Conservation (phyloP, 2,113 vertebrate species). For the Coptodon rendalli region DNA sequence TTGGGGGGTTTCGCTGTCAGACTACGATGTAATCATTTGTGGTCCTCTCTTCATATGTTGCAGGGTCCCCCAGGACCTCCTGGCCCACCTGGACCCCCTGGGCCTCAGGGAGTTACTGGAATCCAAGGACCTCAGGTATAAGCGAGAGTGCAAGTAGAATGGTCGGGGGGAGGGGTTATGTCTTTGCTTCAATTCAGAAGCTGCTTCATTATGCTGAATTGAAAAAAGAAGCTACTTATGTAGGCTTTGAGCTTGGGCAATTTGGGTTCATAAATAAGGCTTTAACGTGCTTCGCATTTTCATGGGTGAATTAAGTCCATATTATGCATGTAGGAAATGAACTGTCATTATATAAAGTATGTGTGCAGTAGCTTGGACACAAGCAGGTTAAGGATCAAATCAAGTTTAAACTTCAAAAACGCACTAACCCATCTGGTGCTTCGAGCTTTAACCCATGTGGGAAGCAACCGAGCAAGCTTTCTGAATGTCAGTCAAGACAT, state of each 20-base stretch:
- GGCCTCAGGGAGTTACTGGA: constrained; percentile 80
- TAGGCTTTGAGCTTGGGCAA: constrained; percentile 46
- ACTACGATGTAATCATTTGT: not conserved
- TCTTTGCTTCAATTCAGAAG: constrained; percentile 28
- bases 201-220: constrained; percentile 25
- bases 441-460: constrained; percentile 33
- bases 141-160: not conserved
- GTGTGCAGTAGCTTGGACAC: not conserved
- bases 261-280: constrained; percentile 14
- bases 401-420: not conserved
- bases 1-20: not conserved
- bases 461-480: constrained; percentile 38
- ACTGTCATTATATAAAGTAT: not conserved
- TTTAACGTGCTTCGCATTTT: constrained; percentile 47
- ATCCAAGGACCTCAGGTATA: constrained; percentile 82
- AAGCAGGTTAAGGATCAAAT: not conserved
- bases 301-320: not conserved
- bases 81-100: constrained; percentile 83
- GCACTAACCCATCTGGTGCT: constrained; percentile 43
- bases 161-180: not conserved
- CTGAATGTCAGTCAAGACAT: constrained; percentile 50
- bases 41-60: not conserved
- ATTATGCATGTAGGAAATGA: constrained; percentile 45
- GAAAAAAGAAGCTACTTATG: constrained; percentile 12
- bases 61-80: constrained; percentile 85